Percentiles rank a stretch among this genome's conserved stretches.
These are phyloP conservation scores for Sycophila sp. DNA, from an alignment of 1,140 invertebrate genomes.

Conservation along the genomic window DNA sequence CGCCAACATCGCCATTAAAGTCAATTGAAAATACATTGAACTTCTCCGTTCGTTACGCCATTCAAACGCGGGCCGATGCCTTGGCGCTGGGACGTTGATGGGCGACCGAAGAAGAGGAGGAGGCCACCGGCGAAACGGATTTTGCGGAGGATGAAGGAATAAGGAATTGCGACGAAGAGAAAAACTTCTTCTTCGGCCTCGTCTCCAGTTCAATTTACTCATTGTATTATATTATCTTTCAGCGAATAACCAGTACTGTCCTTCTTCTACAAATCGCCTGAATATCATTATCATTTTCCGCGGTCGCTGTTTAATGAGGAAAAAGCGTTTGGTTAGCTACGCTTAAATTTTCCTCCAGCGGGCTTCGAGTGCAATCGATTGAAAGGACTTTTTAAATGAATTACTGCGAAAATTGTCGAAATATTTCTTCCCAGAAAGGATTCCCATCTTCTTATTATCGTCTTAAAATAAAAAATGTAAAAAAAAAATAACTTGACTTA, in stretches of 20 bases:
- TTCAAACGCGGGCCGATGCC: too few species aligned
- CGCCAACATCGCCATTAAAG: constrained; percentile 22
- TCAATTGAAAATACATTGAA: constrained; percentile 37
- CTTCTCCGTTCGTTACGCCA: constrained; percentile 35
- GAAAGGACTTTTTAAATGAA: too few species aligned
- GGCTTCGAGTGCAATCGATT: not conserved
- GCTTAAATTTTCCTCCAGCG: too few species aligned
- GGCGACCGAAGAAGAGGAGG: not conserved
- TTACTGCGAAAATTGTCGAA: too few species aligned
- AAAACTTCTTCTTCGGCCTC: not conserved
- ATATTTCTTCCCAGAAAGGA: too few species aligned
- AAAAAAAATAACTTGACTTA: too few species aligned
- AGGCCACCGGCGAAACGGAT: too few species aligned
- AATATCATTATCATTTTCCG: not conserved
- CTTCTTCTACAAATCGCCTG: not conserved
- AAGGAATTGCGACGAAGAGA: not conserved
- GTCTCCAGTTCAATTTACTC: not conserved
- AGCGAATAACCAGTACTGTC: not conserved
- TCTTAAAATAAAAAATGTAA: too few species aligned
- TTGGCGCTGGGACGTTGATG: not conserved
- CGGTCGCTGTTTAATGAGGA: not conserved
- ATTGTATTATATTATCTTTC: not conserved
- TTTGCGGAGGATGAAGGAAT: not conserved
- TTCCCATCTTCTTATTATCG: too few species aligned
- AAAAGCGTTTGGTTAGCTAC: too few species aligned